Base-by-base conservation (phyloP, 2,888 invertebrate genomes). In the Folsomia manolachei region DNA sequence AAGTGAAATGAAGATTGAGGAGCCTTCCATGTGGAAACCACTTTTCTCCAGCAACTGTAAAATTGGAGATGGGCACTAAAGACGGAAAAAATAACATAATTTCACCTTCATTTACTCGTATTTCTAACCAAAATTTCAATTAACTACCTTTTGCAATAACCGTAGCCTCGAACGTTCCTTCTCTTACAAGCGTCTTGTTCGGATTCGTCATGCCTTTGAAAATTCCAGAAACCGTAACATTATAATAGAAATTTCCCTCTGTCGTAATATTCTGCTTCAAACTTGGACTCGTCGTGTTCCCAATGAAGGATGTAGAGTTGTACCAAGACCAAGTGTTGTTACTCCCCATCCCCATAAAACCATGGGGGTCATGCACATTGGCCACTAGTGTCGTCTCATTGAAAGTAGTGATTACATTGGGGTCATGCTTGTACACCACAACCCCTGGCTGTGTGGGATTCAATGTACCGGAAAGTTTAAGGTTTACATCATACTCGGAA, bases 1-100 rank as follows among this genome's bases (percentile, higher is more conserved):
- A 95, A 53, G 88, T 88, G 1, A 85, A 81, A 77, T 88, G 86
- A 9, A 95, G 83, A 70, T 89, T 87, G 26, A 94, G 84, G 63
- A 93, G 85, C 70, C 93, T 92, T 39, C 93, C 93, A 60, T 91
- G 91, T 80, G 91, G 89, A 39, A 95, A 85, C 93, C 94, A 94
- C 82, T 90, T 90, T 71, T 89, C 88, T 0, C 94, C 94, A 1
- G 86, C 88, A 0, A 91, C 88, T 65, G 88, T 88, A 9, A 94
- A 86, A 72, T 88, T 88, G 1, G 87, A 83, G 78, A 94, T 87
- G 0, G 93, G 91, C 78, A 88, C 94, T 93, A 83, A 11, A 86
- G 85, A 77, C 2, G 23, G 56, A 39, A 2, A 39, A 51, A 63
- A 52, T 27, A 26, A 25, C n/a, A 69, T n/a, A n/a, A n/a, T n/a